Evolutionary conservation across 2,797 vertebrate genomes (phyloP).

Genomic region (Pseudochirops cupreus): DNA sequence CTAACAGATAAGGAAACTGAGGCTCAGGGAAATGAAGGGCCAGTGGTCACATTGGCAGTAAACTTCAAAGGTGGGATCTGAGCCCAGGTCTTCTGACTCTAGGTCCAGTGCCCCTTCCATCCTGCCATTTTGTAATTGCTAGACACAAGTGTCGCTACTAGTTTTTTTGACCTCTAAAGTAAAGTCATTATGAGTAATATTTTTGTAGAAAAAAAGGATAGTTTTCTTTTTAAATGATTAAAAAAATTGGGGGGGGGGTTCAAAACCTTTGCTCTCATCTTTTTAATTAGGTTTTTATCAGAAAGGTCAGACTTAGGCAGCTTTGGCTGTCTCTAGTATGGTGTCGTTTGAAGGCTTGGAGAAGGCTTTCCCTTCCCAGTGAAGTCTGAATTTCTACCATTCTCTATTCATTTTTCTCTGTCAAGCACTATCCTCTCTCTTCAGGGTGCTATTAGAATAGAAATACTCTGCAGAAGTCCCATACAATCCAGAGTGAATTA

Average conservation of each 20-base stretch:
- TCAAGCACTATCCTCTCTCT: background rate
- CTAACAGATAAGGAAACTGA: background rate
- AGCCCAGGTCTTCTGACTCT: background rate
- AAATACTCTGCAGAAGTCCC: background rate
- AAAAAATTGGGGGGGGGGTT: background rate
- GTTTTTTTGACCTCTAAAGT: background rate
- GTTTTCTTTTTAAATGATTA: background rate
- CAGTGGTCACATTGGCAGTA: background rate
- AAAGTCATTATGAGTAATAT: background rate
- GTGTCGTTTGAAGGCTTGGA: background rate
- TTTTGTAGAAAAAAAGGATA: background rate
- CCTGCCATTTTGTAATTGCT: background rate
- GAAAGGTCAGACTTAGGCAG: background rate
- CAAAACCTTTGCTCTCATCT: background rate
- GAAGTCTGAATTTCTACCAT: background rate
- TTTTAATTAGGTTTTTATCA: background rate
- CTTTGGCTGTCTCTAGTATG: background rate
- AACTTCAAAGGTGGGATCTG: background rate
- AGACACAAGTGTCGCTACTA: background rate
- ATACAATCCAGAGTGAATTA: background rate
- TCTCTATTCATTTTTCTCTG: slow-evolving; percentile 15
- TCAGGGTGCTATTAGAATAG: slow-evolving; percentile 47
- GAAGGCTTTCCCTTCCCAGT: slow-evolving; percentile 5
- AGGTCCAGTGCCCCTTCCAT: background rate
- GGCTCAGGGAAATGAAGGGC: background rate